phyloP scores from a whole-genome alignment of 2,113 vertebrate genomes.

The Otus sunia region DNA sequence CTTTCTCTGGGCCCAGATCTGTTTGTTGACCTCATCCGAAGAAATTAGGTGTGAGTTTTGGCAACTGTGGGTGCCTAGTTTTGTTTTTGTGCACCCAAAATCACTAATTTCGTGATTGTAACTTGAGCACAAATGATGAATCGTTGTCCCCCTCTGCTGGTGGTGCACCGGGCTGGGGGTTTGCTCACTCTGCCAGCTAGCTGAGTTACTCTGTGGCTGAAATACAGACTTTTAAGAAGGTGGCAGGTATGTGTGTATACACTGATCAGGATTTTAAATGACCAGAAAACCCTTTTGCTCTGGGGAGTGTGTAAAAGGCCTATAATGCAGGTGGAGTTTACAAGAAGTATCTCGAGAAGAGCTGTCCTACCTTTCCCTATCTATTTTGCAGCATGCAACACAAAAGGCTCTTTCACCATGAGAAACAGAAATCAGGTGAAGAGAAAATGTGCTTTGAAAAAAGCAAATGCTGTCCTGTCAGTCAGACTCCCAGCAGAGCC shows the following conservation, averaged over 20 bases:
- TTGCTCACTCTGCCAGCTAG: no score
- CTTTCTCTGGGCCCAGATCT: neutral
- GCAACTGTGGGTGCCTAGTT: fast-evolving
- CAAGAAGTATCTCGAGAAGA: neutral
- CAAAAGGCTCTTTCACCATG: neutral
- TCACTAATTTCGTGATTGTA: neutral
- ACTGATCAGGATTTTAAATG: neutral
- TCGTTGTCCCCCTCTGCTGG: neutral
- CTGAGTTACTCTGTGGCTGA: neutral
- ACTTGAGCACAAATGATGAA: neutral
- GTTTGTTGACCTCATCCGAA: neutral
- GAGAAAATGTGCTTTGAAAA: neutral
- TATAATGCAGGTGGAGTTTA: neutral
- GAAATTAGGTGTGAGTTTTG: neutral
- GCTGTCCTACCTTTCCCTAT: neutral
- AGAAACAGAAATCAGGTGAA: neutral
- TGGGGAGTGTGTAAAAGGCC: neutral
- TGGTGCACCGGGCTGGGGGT: neutral
- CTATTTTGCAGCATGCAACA: neutral
- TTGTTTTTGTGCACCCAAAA: neutral
- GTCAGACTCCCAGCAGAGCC: neutral
- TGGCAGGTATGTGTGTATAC: neutral
- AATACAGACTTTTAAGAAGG: neutral
- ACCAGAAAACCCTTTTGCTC: neutral
- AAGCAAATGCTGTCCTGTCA: neutral